A percentile compares a stretch with the other conserved stretches of the same genome.
phyloP scores from a whole-genome alignment of 2,113 vertebrate species.

The Seriola aureovittata region DNA sequence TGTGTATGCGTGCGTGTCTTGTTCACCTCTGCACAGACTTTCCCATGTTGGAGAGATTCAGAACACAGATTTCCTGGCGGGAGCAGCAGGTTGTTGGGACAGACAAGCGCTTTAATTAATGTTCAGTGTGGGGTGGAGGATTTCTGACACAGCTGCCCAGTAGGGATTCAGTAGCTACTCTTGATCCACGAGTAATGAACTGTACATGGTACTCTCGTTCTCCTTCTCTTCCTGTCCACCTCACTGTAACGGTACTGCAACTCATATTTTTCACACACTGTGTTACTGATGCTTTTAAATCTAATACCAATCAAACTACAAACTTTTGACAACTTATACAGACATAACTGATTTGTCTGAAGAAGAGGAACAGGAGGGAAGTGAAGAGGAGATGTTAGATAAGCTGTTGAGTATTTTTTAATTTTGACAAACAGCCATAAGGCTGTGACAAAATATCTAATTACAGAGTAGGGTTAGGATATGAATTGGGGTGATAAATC shows the following conservation, averaged over 20 bases:
- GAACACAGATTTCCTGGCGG: constrained; percentile 48
- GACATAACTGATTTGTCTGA: background rate
- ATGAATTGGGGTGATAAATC: constrained; percentile 76
- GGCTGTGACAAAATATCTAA: constrained; percentile 58
- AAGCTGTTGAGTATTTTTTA: constrained; percentile 32
- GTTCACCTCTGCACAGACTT: constrained; percentile 4
- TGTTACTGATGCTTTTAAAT: constrained; percentile 7
- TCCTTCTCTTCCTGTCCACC: constrained; percentile 22
- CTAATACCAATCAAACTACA: background rate
- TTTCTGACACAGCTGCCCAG: constrained; percentile 62
- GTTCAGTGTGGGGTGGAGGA: constrained; percentile 56
- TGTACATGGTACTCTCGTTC: constrained; percentile 27
- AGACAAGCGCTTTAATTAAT: constrained; percentile 76
- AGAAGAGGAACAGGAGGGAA: background rate
- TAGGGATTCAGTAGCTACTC: constrained; percentile 50
- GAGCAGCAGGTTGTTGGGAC: constrained; percentile 66
- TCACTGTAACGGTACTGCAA: constrained; percentile 2
- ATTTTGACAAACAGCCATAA: constrained; percentile 38
- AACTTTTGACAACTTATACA: constrained; percentile 12
- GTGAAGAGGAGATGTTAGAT: constrained; percentile 1
- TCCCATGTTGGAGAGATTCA: constrained; percentile 34
- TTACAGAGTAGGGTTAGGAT: constrained; percentile 56
- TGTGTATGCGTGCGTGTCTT: background rate
- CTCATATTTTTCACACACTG: background rate
- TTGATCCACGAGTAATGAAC: constrained; percentile 57